phyloP scores from a whole-genome alignment of 1,140 invertebrate species.

The Plectrocnemia conspersa region DNA sequence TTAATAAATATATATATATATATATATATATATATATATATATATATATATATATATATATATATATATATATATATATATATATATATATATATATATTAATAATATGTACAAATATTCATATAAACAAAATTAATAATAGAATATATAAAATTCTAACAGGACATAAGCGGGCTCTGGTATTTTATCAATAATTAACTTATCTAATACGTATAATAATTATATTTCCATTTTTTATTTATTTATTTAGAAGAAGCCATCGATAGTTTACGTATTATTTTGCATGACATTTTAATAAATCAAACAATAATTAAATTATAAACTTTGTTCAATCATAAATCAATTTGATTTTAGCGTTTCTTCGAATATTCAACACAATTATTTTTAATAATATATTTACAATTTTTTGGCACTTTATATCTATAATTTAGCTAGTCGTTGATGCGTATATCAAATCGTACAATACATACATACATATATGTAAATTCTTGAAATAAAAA shows the following conservation, averaged over 20 bases:
- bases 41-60: no score
- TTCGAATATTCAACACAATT: background rate
- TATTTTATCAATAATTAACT: conserved; percentile 24
- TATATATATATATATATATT: no score
- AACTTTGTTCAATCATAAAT: background rate
- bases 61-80: no score
- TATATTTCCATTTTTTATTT: no score
- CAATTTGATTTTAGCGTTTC: conserved; percentile 7
- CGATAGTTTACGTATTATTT: no score
- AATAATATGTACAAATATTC: background rate
- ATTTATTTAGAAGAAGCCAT: no score
- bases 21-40: no score
- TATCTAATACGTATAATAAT: conserved; percentile 22
- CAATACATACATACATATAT: no score
- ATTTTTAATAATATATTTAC: conserved; percentile 17
- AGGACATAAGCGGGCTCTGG: conserved; percentile 22
- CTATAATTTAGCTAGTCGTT: conserved; percentile 25
- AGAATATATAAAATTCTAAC: conserved; percentile 24
- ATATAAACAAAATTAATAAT: conserved; percentile 9
- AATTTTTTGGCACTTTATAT: conserved; percentile 21
- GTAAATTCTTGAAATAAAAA: background rate
- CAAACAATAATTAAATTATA: background rate
- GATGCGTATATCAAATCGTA: no score
- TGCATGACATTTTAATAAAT: background rate
- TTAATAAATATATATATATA: no score